Evolutionary conservation across 2,888 invertebrate genomes (phyloP), one percentile per base, ranked within the genome.

Genomic region (Oligia fasciuncula): DNA sequence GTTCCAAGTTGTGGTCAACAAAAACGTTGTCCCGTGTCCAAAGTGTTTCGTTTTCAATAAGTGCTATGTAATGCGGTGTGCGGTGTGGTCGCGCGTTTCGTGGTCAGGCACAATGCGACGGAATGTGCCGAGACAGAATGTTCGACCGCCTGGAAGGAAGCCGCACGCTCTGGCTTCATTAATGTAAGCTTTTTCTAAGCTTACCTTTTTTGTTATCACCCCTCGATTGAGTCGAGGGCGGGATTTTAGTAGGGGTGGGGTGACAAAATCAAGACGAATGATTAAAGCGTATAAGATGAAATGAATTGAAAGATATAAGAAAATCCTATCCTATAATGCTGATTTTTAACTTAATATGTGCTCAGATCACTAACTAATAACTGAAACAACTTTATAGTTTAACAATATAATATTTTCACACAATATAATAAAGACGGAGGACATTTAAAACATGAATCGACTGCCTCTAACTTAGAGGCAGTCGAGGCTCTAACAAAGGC

Each of bases 101-200:
- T 80, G 85, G 92, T 88, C 85, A 85, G 69, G 54, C 84, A 94
- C 95, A 95, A 94, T 92, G 89, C 90, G 73, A 40, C 79, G 93
- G 95, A 95, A 95, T 95, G 94, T 88, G 89, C 90, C 90, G 89
- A 80, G 89, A 86, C 90, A 80, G 90, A 92, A 91, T 91, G 91
- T 87, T 85, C 91, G 92, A 91, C 93, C 92, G 90, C 93, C 92
- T 90, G 91, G 91, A 90, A 90, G 89, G 81, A 85, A 85, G 84
- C 82, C 84, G 78, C 87, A 83, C 76, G 84, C 83, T 77, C 68
- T 66, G 87, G 76, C 85, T 89, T 87, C 84, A 80, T 86, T 85
- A 83, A 79, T 66, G 68, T 72, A 57, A 49, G n/a, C 72, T 85
- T 85, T 84, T 83, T 84, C 54, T 75, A 63, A n/a, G 63, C 29